Base-by-base conservation (phyloP, 2,113 vertebrate species). In the Cololabis saira region DNA sequence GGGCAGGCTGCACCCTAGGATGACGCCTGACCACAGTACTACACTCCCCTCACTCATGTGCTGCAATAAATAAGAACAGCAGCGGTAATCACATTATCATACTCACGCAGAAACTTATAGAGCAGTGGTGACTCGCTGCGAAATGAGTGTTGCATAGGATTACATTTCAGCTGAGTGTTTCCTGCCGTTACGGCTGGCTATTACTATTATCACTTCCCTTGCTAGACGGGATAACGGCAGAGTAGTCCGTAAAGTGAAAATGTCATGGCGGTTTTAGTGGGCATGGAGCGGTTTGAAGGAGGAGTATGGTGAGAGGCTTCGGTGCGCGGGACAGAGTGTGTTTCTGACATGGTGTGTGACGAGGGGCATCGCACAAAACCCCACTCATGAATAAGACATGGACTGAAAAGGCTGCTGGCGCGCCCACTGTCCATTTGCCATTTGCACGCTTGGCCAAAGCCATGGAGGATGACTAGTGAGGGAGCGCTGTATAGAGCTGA, bases 341-440 rank as follows among this genome's bases (percentile, higher is more conserved):
- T 80, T 80, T 85, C 75, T 83, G 84, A 86, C 88, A 83, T 80
- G 75, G 81, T 84, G 83, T 86, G 84, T 76, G 83, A 87, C 83
- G 80, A 80, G 78, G 76, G 76, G 80, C 80, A 74, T 67, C 49
- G 16, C 83, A 22, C 65, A 63, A 60, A 73, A 77, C 85, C 52
- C 65, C 65, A 63, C 86, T 91, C 88, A 92, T 93, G 90, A 93
- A 93, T 93, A 91, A 92, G 87, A 82, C 90, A 93, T 92, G 77
- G 70, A 71, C 54, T 49, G 58, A 76, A 73, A 66, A 74, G 76
- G 72, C 83, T 47, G 70, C 66, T 16, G 64, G 81, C 85, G 78
- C 37, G 40, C 64, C 80, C 62, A 68, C 76, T 89, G 90, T 84
- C 89, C 88, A 85, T 90, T 92, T 89, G 87, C 87, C 83, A 89